Percentiles rank a stretch among this genome's conserved stretches.
These are phyloP conservation scores for Eunapius fragilis DNA, from an alignment of 37 sponge, comb jelly and placozoan genomes.

Conservation along the genomic window DNA sequence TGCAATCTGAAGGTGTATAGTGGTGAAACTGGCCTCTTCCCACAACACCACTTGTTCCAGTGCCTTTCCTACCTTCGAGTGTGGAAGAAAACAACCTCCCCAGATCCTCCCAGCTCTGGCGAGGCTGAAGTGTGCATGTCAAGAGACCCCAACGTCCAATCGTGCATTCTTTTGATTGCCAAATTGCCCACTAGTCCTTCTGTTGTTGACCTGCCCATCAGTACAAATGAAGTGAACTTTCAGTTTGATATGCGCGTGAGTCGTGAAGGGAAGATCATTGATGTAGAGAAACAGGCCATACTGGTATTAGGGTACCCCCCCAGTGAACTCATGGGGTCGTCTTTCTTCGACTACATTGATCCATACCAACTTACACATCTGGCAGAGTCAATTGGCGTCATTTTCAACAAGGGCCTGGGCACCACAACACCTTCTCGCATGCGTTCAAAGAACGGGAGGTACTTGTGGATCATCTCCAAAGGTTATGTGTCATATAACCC, in stretches of 20 bases:
- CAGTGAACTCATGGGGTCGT: conserved; percentile 48
- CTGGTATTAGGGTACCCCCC: conserved; percentile 52
- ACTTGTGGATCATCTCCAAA: conserved; percentile 62
- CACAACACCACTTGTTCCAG: conserved; percentile 33
- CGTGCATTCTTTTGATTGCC: conserved; percentile 42
- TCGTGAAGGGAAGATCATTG: conserved; percentile 58
- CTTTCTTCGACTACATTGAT: conserved; percentile 68
- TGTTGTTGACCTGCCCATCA: conserved; percentile 36
- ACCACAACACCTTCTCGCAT: conserved; percentile 63
- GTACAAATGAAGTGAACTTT: conserved; percentile 53
- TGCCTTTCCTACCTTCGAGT: conserved; percentile 52
- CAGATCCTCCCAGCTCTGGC: background rate
- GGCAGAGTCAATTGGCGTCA: conserved; percentile 30
- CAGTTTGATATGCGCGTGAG: conserved; percentile 58
- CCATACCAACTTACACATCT: conserved; percentile 65
- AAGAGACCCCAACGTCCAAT: background rate
- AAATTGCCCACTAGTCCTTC: conserved; percentile 21
- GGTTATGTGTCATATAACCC: conserved; percentile 74
- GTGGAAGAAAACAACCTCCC: conserved; percentile 16
- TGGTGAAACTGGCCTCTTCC: conserved; percentile 23
- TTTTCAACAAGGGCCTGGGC: conserved; percentile 48
- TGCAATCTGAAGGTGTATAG: conserved; percentile 26
- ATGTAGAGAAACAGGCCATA: conserved; percentile 62
- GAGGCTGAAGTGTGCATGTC: background rate
- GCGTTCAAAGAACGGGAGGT: conserved; percentile 49